phyloP scores from a whole-genome alignment of 2,113 vertebrate species.

The Perognathus longimembris region DNA sequence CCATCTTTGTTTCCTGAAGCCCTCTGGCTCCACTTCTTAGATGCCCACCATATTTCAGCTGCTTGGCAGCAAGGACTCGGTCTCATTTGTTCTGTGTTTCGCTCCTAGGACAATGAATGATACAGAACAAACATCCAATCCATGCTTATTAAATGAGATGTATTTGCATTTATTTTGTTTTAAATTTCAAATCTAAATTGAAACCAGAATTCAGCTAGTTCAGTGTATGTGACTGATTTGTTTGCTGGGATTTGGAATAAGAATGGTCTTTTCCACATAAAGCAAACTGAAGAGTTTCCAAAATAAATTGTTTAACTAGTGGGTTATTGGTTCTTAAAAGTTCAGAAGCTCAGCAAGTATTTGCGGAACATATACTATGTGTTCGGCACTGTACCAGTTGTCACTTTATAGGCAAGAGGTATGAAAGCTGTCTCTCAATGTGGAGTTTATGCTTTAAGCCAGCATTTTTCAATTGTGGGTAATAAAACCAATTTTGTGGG shows the following conservation, averaged over 20 bases:
- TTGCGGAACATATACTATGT: conserved; percentile 29
- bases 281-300: conserved; percentile 51
- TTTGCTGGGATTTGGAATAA: conserved; percentile 29
- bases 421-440: neutral
- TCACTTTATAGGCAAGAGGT: neutral
- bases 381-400: neutral
- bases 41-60: neutral
- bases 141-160: neutral
- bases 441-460: conserved; percentile 8
- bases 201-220: conserved; percentile 20
- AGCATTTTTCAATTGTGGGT: conserved; percentile 42
- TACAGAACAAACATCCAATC: neutral
- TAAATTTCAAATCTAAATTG: conserved; percentile 33
- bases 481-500: conserved; percentile 55
- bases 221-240: conserved; percentile 13
- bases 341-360: conserved; percentile 30
- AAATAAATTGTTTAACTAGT: conserved; percentile 54
- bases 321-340: conserved; percentile 41
- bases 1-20: neutral
- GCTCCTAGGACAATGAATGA: neutral
- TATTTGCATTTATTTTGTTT: conserved; percentile 47
- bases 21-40: neutral
- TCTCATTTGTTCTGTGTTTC: neutral
- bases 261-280: conserved; percentile 39
- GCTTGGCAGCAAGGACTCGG: neutral